These are phyloP conservation scores for Xiphophorus birchmanni DNA, from an alignment of 2,797 vertebrate species.

Conservation along the genomic window DNA sequence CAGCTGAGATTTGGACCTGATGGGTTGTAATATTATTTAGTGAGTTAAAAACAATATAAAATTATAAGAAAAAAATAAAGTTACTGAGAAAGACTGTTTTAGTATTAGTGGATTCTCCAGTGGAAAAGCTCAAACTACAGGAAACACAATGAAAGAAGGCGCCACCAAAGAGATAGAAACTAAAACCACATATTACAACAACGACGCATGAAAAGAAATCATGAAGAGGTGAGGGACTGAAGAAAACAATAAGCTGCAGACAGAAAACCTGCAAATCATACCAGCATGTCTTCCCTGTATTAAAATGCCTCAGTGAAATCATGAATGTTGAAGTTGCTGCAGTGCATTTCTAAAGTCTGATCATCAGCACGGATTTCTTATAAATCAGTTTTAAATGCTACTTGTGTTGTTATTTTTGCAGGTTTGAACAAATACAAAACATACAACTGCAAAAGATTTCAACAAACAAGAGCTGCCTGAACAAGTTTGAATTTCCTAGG, in stretches of 20 bases:
- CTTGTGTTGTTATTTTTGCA: not conserved
- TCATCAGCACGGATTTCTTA: not conserved
- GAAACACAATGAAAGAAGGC: not conserved
- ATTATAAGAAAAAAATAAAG: not conserved
- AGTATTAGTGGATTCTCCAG: not conserved
- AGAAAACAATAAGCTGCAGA: not conserved
- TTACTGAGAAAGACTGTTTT: not conserved
- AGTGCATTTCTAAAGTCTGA: not conserved
- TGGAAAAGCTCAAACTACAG: not conserved
- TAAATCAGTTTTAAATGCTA: not conserved
- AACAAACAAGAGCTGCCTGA: not conserved
- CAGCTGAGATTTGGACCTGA: not conserved
- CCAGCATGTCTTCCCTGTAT: no score
- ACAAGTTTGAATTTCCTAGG: not conserved
- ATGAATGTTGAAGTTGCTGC: not conserved
- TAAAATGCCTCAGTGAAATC: not conserved
- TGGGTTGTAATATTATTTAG: not conserved
- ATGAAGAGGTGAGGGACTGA: no score
- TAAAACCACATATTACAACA: not conserved
- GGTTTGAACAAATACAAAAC: not conserved
- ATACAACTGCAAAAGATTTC: not conserved
- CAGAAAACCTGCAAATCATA: not conserved
- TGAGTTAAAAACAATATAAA: not conserved
- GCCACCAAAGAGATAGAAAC: not conserved
- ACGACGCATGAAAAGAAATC: not conserved